These are phyloP conservation scores for Philopedon plagiatum DNA, from an alignment of 2,888 invertebrate species.

Conservation along the genomic window DNA sequence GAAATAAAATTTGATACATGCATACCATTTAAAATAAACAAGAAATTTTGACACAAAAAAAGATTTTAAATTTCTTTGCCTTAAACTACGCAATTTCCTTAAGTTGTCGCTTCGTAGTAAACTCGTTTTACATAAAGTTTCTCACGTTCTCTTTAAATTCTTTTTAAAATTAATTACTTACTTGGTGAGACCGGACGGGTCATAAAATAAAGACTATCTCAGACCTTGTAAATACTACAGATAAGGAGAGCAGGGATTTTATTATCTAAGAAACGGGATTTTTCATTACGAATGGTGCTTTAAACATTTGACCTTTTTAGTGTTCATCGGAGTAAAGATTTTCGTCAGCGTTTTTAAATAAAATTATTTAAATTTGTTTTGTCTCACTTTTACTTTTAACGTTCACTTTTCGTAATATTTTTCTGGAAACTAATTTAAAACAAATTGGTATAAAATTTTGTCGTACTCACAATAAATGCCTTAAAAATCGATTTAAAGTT, in stretches of 20 bases:
- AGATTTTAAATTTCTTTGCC: too few species aligned
- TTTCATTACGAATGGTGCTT: conserved; percentile 28
- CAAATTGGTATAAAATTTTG: too few species aligned
- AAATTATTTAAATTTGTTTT: not conserved
- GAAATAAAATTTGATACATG: too few species aligned
- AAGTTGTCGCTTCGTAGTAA: not conserved
- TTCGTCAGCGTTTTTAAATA: not conserved
- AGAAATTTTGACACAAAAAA: too few species aligned
- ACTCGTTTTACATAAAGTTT: conserved; percentile 6
- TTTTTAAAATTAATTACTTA: conserved; percentile 37
- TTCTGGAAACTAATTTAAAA: too few species aligned
- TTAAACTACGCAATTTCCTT: not conserved
- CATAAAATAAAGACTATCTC: conserved; percentile 42
- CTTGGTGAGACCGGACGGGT: conserved; percentile 19
- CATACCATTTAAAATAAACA: too few species aligned
- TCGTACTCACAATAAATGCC: too few species aligned
- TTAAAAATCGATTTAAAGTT: too few species aligned
- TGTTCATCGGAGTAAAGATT: not conserved
- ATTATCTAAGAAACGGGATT: conserved; percentile 38
- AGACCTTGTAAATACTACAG: conserved; percentile 32
- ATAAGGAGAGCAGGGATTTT: conserved; percentile 33
- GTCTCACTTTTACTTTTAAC: too few species aligned
- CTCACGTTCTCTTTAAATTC: conserved; percentile 9
- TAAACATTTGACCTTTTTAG: conserved; percentile 5
- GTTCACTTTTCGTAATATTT: too few species aligned